Base-by-base conservation (phyloP, 2,888 invertebrate genomes). In the Pilophorus perplexus region DNA sequence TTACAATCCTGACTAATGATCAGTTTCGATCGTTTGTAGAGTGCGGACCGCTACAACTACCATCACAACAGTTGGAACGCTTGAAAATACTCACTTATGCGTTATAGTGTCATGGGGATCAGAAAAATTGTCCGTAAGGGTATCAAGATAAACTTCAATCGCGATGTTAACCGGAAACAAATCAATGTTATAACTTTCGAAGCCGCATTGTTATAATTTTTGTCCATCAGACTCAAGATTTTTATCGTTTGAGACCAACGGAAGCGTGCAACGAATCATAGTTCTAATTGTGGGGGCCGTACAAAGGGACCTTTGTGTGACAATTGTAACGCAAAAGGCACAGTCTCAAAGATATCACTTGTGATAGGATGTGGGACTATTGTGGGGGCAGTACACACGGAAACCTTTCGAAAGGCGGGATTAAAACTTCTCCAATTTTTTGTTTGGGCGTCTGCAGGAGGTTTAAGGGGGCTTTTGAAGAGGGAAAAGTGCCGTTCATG, bases 311-410 rank as follows among this genome's bases (percentile, higher is more conserved):
- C 44, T 42, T 44, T 42, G 37, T 57, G 23, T 52, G 52, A 28
- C 52, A 52, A 27, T 52, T 52, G 28, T 28, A 28, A 40, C 42
- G 20, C 59, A 10, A n/a, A n/a, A n/a, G 44, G 23, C 59, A 42
- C 59, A 40, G 40, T 59, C 59, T 59, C 59, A 23, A 59, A 27
- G 59, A 59, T 42, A 59, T 59, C 59, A 59, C n/a, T 42, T 42
- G 4, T 59, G 59, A 59, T 59, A 42, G 59, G 59, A 59, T 59
- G 59, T 59, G 59, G 59, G 59, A 59, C 59, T 27, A 59, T 59
- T 59, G 59, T 59, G 16, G 22, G 22, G 20, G 10, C 46, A 38
- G 38, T 22, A 52, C 55, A 38, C 18, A 55, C 20, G 37, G 55
- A 33, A 55, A 33, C 22, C 18, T 37, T 38, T 38, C 37, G 38